Evolutionary conservation across 37 sponge, comb jelly and placozoan genomes (phyloP).

Genomic region (Chondrilla cf. caribensis): DNA sequence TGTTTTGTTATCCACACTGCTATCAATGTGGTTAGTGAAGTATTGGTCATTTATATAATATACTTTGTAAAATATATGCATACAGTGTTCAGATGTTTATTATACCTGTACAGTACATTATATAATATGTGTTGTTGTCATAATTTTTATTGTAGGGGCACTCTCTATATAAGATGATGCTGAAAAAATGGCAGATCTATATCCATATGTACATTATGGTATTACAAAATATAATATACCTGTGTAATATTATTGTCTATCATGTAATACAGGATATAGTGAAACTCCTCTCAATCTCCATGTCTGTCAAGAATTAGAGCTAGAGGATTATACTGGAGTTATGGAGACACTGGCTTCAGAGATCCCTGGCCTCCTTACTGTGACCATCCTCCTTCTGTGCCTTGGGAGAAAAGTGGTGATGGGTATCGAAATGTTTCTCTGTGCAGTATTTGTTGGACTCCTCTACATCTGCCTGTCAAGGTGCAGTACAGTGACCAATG

Average conservation of each 20-base stretch:
- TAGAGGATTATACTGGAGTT: neutral
- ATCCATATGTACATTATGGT: too few relatives aligned
- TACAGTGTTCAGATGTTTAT: too few relatives aligned
- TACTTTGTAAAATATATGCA: neutral
- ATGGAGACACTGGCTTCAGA: neutral
- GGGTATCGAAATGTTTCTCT: neutral
- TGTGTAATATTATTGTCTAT: too few relatives aligned
- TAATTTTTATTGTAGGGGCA: too few relatives aligned
- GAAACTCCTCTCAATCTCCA: neutral
- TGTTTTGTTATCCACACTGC: neutral
- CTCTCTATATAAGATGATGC: too few relatives aligned
- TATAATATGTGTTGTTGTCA: too few relatives aligned
- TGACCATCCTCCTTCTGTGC: neutral
- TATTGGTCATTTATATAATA: neutral
- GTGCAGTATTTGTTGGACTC: slow-evolving; percentile 9
- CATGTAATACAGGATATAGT: too few relatives aligned
- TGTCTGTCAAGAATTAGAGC: neutral
- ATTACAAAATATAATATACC: too few relatives aligned
- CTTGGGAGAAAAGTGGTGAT: neutral
- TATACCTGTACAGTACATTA: too few relatives aligned
- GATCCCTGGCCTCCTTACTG: neutral
- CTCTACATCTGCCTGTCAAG: neutral
- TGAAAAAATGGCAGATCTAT: too few relatives aligned
- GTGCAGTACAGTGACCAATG: neutral
- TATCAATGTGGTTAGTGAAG: neutral